Percentiles rank a stretch among this genome's conserved stretches.
These are phyloP conservation scores for Zingel zingel DNA, from an alignment of 2,113 vertebrate genomes.

Conservation along the genomic window DNA sequence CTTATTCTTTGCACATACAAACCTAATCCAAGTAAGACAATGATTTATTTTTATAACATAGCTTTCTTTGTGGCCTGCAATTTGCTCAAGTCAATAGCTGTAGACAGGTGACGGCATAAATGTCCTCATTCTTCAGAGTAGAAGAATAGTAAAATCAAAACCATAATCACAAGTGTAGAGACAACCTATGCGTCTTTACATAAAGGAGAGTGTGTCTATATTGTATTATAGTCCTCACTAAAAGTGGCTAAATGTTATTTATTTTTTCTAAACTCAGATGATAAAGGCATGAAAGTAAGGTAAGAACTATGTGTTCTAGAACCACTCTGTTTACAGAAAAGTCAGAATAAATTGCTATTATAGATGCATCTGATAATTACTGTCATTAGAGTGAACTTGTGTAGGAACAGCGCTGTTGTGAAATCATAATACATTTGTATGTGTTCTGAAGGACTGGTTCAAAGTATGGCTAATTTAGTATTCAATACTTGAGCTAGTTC, in stretches of 20 bases:
- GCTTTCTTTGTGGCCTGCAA: neutral
- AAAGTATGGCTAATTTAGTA: neutral
- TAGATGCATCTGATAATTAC: neutral
- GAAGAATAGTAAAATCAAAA: neutral
- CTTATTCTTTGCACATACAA: neutral
- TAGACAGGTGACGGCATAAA: neutral
- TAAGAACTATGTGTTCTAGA: neutral
- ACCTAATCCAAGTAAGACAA: neutral
- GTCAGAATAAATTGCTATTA: neutral
- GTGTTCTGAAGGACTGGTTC: neutral
- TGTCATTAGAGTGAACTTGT: neutral
- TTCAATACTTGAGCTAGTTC: neutral
- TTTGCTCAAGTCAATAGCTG: neutral
- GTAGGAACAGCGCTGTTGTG: neutral
- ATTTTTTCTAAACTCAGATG: neutral
- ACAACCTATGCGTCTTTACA: neutral
- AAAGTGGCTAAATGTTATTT: neutral
- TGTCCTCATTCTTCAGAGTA: neutral
- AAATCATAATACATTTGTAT: neutral
- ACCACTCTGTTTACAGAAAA: neutral
- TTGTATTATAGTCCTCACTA: neutral
- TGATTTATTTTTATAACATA: neutral
- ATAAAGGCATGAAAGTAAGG: neutral
- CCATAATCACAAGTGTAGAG: neutral
- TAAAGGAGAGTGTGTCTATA: neutral